Evolutionary conservation across 2,888 invertebrate genomes (phyloP).

Genomic region (Hymenopus coronatus): DNA sequence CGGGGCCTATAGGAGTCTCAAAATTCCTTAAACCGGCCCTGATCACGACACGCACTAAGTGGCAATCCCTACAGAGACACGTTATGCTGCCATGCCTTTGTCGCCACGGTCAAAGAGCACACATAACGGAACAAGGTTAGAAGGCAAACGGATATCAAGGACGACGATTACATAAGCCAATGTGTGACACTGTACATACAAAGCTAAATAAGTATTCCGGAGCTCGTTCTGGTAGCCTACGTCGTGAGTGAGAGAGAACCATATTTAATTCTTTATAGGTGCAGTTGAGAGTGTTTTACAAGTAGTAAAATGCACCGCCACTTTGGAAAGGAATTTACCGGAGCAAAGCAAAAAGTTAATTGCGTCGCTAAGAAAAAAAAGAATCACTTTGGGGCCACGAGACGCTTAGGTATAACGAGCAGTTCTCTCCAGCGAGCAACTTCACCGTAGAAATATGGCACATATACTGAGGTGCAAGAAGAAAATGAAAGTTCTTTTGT

Average conservation of each 20-base stretch:
- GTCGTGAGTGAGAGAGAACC: background rate
- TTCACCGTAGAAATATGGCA: no score
- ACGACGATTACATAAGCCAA: background rate
- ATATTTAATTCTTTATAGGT: background rate
- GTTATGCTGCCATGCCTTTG: background rate
- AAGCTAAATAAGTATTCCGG: background rate
- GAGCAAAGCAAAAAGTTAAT: background rate
- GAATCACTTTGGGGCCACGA: background rate
- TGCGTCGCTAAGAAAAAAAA: background rate
- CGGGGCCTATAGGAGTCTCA: no score
- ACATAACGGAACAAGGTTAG: background rate
- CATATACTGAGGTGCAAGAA: no score
- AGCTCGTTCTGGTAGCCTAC: background rate
- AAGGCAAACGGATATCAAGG: background rate
- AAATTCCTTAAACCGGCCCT: no score
- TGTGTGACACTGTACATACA: background rate
- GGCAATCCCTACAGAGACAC: background rate
- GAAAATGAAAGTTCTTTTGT: no score
- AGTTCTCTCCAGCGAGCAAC: no score
- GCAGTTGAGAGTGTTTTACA: background rate
- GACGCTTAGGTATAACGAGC: no score
- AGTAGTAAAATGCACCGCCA: background rate
- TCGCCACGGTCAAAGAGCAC: background rate
- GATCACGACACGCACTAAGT: background rate
- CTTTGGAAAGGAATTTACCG: background rate